Evolutionary conservation across 2,888 invertebrate species (phyloP).

Genomic region (Acanthosoma haemorrhoidale): DNA sequence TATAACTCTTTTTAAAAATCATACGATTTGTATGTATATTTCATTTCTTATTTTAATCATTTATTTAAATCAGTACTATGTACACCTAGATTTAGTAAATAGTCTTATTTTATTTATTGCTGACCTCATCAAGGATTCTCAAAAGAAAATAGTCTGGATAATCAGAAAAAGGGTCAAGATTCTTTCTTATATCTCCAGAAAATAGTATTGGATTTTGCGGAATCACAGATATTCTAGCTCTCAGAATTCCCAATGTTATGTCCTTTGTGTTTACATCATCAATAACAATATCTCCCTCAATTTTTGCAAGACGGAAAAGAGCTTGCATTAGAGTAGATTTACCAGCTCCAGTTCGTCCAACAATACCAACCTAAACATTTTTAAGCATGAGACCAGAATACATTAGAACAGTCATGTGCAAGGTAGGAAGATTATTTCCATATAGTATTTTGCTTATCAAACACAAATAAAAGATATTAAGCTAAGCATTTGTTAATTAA

Average conservation of each 20-base stretch:
- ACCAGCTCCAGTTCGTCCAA: constrained; percentile 63
- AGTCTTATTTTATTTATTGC: too few species aligned
- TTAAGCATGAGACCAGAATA: too few species aligned
- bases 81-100: too few species aligned
- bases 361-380: constrained; percentile 58
- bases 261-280: constrained; percentile 59
- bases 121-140: constrained; percentile 51
- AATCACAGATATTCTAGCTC: constrained; percentile 59
- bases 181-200: constrained; percentile 53
- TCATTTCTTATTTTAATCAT: too few species aligned
- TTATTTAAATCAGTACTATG: too few species aligned
- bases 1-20: too few species aligned
- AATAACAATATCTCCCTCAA: constrained; percentile 61
- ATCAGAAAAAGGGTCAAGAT: constrained; percentile 51
- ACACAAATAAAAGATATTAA: neutral
- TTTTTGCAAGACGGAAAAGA: constrained; percentile 62
- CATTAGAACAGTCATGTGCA: too few species aligned
- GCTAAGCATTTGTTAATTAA: constrained; percentile 14
- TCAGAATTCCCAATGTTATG: constrained; percentile 57
- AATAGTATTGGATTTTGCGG: constrained; percentile 56
- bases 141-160: constrained; percentile 51
- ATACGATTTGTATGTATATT: too few species aligned
- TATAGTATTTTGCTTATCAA: neutral
- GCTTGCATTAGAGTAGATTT: constrained; percentile 66
- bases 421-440: too few species aligned